These are phyloP conservation scores for Mylabris phalerata DNA, from an alignment of 1,140 invertebrate genomes.

Conservation along the genomic window DNA sequence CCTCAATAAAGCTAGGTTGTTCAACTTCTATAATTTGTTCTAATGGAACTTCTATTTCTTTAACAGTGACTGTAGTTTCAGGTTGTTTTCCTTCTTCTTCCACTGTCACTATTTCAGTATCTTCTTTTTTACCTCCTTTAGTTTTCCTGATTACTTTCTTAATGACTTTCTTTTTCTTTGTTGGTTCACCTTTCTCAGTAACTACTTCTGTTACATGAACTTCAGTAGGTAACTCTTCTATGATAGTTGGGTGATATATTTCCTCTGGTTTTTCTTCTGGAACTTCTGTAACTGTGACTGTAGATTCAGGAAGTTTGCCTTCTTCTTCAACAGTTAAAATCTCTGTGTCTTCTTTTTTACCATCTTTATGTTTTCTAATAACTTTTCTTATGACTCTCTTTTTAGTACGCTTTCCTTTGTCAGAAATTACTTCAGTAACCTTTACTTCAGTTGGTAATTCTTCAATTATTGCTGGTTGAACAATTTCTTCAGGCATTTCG, in stretches of 20 bases:
- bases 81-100: constrained; percentile 42
- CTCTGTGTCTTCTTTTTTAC: constrained; percentile 37
- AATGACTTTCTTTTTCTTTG: constrained; percentile 27
- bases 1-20: constrained; percentile 29
- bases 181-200: constrained; percentile 29
- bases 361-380: constrained; percentile 37
- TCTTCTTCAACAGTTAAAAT: constrained; percentile 34
- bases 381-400: constrained; percentile 25
- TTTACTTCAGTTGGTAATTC: constrained; percentile 26
- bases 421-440: constrained; percentile 20
- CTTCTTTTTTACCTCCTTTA: constrained; percentile 42
- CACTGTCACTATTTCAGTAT: constrained; percentile 44
- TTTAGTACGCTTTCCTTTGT: constrained; percentile 30
- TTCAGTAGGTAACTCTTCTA: constrained; percentile 39
- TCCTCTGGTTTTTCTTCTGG: constrained; percentile 11
- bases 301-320: constrained; percentile 11
- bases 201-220: constrained; percentile 36
- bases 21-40: constrained; percentile 5
- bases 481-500: too few species aligned
- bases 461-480: constrained; percentile 5
- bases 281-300: background rate
- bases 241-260: constrained; percentile 29
- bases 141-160: constrained; percentile 41
- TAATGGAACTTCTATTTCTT: constrained; percentile 3
- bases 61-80: constrained; percentile 25